Percentiles rank a stretch among this genome's conserved stretches.
phyloP scores from a whole-genome alignment of 37 sponge, comb jelly and placozoan species.

The Bolinopsis microptera region DNA sequence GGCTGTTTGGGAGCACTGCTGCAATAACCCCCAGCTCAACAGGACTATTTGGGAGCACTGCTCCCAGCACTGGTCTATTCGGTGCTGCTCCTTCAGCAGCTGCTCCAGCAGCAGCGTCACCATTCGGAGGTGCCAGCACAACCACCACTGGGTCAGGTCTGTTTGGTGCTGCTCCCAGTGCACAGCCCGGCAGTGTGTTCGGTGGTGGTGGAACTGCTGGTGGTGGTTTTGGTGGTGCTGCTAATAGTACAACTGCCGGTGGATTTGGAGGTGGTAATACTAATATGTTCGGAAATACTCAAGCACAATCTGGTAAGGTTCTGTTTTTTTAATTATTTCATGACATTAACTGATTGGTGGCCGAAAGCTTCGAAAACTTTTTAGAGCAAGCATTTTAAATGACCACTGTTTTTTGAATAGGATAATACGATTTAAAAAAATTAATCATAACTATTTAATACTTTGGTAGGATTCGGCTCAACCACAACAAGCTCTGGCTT shows the following conservation, averaged over 20 bases:
- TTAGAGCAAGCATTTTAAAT: neutral
- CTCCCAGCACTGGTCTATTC: neutral
- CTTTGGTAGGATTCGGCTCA: too few species aligned
- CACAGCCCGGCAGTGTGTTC: neutral
- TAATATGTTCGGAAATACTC: neutral
- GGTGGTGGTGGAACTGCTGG: neutral
- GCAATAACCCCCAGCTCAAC: neutral
- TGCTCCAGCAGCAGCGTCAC: neutral
- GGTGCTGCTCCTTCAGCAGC: neutral
- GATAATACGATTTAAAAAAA: too few species aligned
- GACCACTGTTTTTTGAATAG: too few species aligned
- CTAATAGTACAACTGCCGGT: neutral
- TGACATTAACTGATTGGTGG: too few species aligned
- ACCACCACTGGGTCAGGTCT: neutral
- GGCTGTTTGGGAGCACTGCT: slow-evolving; percentile 17
- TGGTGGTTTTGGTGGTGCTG: slow-evolving; percentile 8
- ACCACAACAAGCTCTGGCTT: too few species aligned
- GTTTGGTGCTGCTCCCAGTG: slow-evolving; percentile 3
- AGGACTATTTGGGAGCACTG: neutral
- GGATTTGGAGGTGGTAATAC: neutral
- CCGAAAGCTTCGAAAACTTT: neutral
- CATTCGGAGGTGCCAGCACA: neutral
- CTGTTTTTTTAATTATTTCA: too few species aligned
- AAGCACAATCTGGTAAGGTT: neutral
- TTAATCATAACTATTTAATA: too few species aligned